Conservation (phyloP, 2,113 vertebrate species). For the Ammodytes marinus region DNA sequence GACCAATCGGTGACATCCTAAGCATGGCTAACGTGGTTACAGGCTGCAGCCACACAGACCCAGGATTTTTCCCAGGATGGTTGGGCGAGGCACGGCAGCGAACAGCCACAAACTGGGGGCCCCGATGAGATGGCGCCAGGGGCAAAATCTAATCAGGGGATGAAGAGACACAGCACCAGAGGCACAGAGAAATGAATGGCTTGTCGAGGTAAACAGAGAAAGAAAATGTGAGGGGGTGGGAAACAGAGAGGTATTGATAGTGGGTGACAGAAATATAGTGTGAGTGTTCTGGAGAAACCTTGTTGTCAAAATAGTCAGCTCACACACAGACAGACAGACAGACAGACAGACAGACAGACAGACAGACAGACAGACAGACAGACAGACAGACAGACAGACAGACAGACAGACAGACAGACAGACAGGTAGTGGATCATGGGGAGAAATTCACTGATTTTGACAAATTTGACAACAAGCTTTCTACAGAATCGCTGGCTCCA, state of each 20-base stretch:
- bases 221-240: slow-evolving; percentile 36
- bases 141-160: slow-evolving; percentile 78
- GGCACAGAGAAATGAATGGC: slow-evolving; percentile 42
- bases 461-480: no score
- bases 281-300: slow-evolving; percentile 19
- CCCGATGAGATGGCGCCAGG: slow-evolving; percentile 75
- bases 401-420: no score
- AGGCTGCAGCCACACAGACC: slow-evolving; percentile 50
- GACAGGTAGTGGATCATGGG: no score
- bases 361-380: no score
- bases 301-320: no score
- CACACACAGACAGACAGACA: no score
- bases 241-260: slow-evolving; percentile 47
- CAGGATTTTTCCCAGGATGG: slow-evolving; percentile 66
- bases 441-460: no score
- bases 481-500: no score
- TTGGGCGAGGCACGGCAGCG: slow-evolving; percentile 33
- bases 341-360: no score
- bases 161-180: slow-evolving; percentile 55
- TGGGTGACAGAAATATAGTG: slow-evolving; percentile 59
- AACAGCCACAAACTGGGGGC: slow-evolving; percentile 43
- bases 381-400: no score
- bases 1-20: slow-evolving; percentile 72
- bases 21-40: slow-evolving; percentile 78
- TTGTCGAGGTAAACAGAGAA: slow-evolving; percentile 58